Base-by-base conservation (phyloP, 2,113 vertebrate species). In the Eurystomus gularis region DNA sequence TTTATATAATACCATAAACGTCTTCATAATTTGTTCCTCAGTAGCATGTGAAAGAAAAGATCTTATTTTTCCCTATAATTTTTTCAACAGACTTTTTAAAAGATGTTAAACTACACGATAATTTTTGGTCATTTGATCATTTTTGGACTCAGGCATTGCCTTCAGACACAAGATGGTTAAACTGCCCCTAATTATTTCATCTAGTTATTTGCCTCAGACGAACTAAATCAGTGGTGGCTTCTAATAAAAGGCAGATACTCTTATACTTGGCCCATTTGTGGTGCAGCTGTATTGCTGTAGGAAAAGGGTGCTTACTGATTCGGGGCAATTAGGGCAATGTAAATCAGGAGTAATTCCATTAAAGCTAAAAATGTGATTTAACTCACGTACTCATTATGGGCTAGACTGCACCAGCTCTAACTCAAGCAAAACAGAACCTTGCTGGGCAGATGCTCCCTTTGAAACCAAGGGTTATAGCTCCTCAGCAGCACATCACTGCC, bases 181-280 rank as follows among this genome's bases (percentile, higher is more conserved):
- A 66, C 44, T 77, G 62, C 49, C 61, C 69, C n/a, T 61, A 28
- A 75, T 76, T 71, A 66, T 77, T 91, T 69, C 46, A 94, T 80
- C 68, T 60, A 42, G 49, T 82, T 62, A 55, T 76, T 83, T 86
- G 48, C 46, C 57, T 57, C 58, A 70, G 44, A 69, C 65, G 80
- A 92, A 88, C 88, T 80, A 61, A 61, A 80, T 80, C 86, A 64
- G 26, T 42, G 71, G 71, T 68, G 73, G 73, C 62, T 90, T 83
- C 66, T 72, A 92, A 61, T 58, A 90, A 37, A 72, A 86, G 68
- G 52, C 71, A 95, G 88, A 83, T 31, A 72, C 82, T 86, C 57
- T 90, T 26, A 52, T 31, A 65, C 78, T 76, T 52, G 46, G 76
- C 39, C 81, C 54, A 57, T 46, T 87, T 91, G 78, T 18, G 3